Conservation (phyloP, 2,113 vertebrate genomes). For the Dromiciops gliroides region DNA sequence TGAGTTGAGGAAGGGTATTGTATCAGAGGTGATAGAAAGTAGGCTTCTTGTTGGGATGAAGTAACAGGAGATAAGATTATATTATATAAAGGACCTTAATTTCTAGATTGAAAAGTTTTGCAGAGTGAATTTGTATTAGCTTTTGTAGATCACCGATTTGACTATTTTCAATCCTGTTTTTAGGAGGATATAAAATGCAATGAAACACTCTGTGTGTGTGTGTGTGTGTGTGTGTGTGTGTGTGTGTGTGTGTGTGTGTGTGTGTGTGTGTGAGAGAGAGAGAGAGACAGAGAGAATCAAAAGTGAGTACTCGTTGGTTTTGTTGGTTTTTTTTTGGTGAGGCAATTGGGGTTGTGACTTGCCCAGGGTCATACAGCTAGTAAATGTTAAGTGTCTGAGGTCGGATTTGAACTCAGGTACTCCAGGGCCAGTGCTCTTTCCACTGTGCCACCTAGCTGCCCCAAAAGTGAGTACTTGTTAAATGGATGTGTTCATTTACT, state of each 20-base stretch:
- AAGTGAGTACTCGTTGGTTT: too few species aligned
- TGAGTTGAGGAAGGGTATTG: not conserved
- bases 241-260: too few species aligned
- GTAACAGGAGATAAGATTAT: not conserved
- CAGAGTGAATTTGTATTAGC: slow-evolving; percentile 1
- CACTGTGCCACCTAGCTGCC: too few species aligned
- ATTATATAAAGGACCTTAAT: not conserved
- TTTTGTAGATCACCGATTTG: slow-evolving; percentile 38
- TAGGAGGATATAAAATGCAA: not conserved
- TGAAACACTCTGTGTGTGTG: not conserved
- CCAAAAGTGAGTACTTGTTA: slow-evolving; percentile 2
- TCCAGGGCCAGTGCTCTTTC: too few species aligned
- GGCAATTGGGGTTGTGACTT: too few species aligned
- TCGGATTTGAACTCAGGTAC: too few species aligned
- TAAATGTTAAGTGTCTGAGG: too few species aligned
- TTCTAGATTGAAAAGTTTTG: not conserved
- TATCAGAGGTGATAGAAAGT: not conserved
- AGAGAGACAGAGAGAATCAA: too few species aligned
- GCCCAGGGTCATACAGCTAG: too few species aligned
- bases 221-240: not conserved
- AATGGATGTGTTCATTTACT: not conserved
- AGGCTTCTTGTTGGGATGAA: too few species aligned
- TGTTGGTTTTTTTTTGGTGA: too few species aligned
- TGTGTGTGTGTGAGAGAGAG: too few species aligned
- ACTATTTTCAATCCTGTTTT: slow-evolving; percentile 9